These are phyloP conservation scores for Eucera pruinosa DNA, from an alignment of 2,888 invertebrate species.

Conservation along the genomic window DNA sequence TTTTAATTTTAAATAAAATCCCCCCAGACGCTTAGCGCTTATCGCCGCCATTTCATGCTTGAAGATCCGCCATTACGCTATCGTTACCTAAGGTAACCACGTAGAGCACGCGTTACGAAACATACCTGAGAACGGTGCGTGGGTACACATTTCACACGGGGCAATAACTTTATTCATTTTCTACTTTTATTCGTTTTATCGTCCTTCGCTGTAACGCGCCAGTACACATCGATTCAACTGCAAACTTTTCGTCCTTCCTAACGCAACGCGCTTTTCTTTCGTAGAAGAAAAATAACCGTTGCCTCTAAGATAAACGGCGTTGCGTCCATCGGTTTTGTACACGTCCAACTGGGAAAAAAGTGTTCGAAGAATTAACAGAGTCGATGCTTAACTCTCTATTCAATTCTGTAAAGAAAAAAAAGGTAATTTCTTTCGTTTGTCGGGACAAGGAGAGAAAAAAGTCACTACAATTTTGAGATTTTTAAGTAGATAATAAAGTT, in stretches of 20 bases:
- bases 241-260: constrained; percentile 10
- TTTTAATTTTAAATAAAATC: constrained; percentile 1
- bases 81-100: not conserved
- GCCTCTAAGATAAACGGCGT: constrained; percentile 23
- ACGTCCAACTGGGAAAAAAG: not conserved
- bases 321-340: not conserved
- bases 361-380: constrained; percentile 9
- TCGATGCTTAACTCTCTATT: not conserved
- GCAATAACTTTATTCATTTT: constrained; percentile 26
- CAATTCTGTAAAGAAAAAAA: too few relatives aligned
- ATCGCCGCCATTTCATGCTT: not conserved
- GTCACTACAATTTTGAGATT: not conserved
- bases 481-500: not conserved
- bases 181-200: not conserved
- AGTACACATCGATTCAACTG: constrained; percentile 10
- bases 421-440: too few relatives aligned
- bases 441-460: not conserved
- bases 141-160: not conserved
- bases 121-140: not conserved
- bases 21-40: not conserved
- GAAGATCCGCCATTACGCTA: not conserved
- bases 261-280: constrained; percentile 1
- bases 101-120: not conserved
- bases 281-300: constrained; percentile 5
- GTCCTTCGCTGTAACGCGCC: not conserved